Evolutionary conservation across 2,113 vertebrate species (phyloP).

Genomic region (Willisornis vidua): DNA sequence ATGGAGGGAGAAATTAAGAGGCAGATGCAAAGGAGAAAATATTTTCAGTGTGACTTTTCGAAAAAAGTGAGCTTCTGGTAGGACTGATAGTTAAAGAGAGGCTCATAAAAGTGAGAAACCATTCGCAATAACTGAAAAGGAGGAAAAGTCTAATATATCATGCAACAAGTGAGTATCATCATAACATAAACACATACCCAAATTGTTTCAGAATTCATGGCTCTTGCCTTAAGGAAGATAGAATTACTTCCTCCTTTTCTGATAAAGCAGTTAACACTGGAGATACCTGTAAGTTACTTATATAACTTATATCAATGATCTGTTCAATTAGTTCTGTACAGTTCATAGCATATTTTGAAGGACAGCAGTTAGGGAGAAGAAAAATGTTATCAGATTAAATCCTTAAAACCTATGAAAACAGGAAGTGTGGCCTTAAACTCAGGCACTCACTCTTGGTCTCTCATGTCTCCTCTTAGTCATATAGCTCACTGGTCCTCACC

Average conservation of each 20-base stretch:
- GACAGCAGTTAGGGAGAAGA: background rate
- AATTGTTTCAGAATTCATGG: background rate
- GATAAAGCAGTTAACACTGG: background rate
- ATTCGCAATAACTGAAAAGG: background rate
- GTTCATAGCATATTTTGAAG: background rate
- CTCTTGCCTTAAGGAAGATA: background rate
- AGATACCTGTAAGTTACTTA: background rate
- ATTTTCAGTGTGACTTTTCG: background rate
- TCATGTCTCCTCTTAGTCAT: background rate
- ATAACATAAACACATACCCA: background rate
- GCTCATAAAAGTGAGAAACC: background rate
- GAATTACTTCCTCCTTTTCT: background rate
- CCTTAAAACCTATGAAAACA: background rate
- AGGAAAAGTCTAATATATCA: background rate
- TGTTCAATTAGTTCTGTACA: background rate
- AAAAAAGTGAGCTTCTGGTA: background rate
- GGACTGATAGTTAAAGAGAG: background rate
- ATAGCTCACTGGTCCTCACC: background rate
- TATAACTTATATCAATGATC: rapidly evolving
- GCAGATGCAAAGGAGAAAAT: background rate
- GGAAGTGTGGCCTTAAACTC: background rate
- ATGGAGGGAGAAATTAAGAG: background rate
- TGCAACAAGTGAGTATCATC: rapidly evolving
- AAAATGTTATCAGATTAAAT: background rate
- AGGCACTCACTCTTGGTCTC: background rate